Conservation (phyloP, 64 coral and sea anemone genomes). For the Montipora capricornis region DNA sequence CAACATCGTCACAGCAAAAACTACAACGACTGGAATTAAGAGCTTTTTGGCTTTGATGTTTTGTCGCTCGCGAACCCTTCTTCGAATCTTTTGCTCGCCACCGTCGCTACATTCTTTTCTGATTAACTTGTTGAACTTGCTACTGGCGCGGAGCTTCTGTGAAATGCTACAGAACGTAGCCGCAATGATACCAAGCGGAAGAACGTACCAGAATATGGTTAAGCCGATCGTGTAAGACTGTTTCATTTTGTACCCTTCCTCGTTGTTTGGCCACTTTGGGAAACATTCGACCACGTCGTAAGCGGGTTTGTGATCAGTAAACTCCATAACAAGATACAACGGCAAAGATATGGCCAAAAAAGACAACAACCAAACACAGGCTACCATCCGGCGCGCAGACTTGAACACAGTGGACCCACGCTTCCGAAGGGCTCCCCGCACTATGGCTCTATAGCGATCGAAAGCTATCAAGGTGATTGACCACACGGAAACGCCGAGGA, state of each 20-base stretch:
- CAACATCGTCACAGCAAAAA: conserved; percentile 75
- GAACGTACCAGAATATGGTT: conserved; percentile 70
- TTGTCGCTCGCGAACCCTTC: conserved; percentile 42
- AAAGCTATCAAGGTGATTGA: conserved; percentile 80
- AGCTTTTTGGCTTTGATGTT: conserved; percentile 83
- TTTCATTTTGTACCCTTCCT: not conserved
- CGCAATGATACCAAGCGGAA: conserved; percentile 55
- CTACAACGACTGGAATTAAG: conserved; percentile 80
- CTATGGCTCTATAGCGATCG: conserved; percentile 77
- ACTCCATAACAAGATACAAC: conserved; percentile 71
- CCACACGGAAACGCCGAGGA: conserved; percentile 83
- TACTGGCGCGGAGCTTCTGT: conserved; percentile 54
- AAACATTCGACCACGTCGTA: conserved; percentile 13
- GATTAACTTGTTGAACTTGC: conserved; percentile 63
- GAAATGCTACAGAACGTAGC: conserved; percentile 67
- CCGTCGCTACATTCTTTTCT: not conserved
- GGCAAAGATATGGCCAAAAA: conserved; percentile 73
- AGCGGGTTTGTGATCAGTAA: conserved; percentile 3
- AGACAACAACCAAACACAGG: conserved; percentile 30
- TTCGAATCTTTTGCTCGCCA: not conserved
- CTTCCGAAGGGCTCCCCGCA: conserved; percentile 20
- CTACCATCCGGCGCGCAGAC: conserved; percentile 20
- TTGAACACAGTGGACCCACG: not conserved
- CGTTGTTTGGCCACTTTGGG: conserved; percentile 16
- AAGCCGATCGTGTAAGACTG: conserved; percentile 60